Percentiles rank a stretch among this genome's conserved stretches.
Conservation (phyloP, 1,140 invertebrate species). For the Monochamus saltuarius region DNA sequence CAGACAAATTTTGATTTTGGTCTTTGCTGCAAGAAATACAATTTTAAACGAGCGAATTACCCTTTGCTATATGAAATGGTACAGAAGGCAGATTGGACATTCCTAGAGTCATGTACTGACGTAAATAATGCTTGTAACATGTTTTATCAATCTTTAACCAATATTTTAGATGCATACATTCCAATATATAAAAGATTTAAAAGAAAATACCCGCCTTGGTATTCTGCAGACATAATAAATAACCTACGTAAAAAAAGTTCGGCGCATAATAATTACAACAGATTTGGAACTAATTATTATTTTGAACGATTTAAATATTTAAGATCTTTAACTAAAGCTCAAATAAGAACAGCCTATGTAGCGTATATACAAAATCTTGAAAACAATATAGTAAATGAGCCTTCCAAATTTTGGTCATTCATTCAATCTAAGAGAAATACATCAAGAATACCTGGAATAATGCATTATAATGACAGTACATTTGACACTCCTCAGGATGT, state of each 20-base stretch:
- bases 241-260: conserved; percentile 1
- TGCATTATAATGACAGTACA: conserved; percentile 7
- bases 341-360: background rate
- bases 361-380: background rate
- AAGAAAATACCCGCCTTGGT: conserved; percentile 3
- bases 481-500: conserved; percentile 6
- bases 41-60: conserved; percentile 4
- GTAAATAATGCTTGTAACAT: no score
- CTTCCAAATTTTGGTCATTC: conserved; percentile 3
- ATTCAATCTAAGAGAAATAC: conserved; percentile 12
- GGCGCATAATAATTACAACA: background rate
- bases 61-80: conserved; percentile 4
- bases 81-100: conserved; percentile 1
- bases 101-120: background rate
- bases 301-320: conserved; percentile 7
- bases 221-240: conserved; percentile 1
- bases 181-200: background rate
- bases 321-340: conserved; percentile 1
- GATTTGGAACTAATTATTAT: background rate
- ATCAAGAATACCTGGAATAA: conserved; percentile 13
- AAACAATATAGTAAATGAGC: background rate
- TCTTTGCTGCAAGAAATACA: background rate
- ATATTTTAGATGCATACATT: conserved; percentile 4
- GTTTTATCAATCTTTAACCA: conserved; percentile 3
- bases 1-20: background rate